A percentile compares a stretch with the other conserved stretches of the same genome.
phyloP scores from a whole-genome alignment of 2,888 invertebrate genomes.

The Incurvaria masculella region DNA sequence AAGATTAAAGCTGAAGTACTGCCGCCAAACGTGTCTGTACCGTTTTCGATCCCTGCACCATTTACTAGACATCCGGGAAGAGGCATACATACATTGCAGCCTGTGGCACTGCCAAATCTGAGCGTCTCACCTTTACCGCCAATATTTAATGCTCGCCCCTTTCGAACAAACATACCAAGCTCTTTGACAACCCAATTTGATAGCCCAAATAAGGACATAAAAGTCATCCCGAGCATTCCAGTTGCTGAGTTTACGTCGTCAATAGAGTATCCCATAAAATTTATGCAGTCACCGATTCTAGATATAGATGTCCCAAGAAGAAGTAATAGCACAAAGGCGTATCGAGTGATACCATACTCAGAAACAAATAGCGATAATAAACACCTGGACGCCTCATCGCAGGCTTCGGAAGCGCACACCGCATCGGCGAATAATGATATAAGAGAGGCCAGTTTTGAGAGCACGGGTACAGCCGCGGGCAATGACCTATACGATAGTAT shows the following conservation, averaged over 20 bases:
- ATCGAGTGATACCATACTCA: constrained; percentile 39
- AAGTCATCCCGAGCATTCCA: constrained; percentile 63
- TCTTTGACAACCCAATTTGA: constrained; percentile 29
- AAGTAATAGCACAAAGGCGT: constrained; percentile 36
- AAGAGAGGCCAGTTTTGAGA: constrained; percentile 42
- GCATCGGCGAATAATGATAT: constrained; percentile 27
- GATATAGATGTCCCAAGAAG: constrained; percentile 48
- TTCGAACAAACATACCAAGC: constrained; percentile 27
- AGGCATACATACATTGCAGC: constrained; percentile 49
- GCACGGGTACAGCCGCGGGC: constrained; percentile 34
- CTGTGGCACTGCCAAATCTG: constrained; percentile 63
- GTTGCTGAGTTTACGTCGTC: constrained; percentile 67
- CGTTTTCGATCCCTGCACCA: constrained; percentile 34
- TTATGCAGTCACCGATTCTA: constrained; percentile 66
- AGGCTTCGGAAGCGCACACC: constrained; percentile 47
- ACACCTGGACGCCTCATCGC: constrained; percentile 51
- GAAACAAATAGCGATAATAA: constrained; percentile 38
- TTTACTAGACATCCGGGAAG: constrained; percentile 43
- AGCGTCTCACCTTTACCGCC: constrained; percentile 61
- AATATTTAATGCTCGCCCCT: constrained; percentile 60
- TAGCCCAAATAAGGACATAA: constrained; percentile 35
- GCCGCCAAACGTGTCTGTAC: constrained; percentile 21
- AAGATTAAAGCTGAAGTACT: constrained; percentile 41
- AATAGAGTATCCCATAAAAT: constrained; percentile 68
- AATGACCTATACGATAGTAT: constrained; percentile 38